Percentiles rank a stretch among this genome's conserved stretches.
phyloP scores from a whole-genome alignment of 53 echinoderm and acorn worm species.

The Apostichopus leukothele region DNA sequence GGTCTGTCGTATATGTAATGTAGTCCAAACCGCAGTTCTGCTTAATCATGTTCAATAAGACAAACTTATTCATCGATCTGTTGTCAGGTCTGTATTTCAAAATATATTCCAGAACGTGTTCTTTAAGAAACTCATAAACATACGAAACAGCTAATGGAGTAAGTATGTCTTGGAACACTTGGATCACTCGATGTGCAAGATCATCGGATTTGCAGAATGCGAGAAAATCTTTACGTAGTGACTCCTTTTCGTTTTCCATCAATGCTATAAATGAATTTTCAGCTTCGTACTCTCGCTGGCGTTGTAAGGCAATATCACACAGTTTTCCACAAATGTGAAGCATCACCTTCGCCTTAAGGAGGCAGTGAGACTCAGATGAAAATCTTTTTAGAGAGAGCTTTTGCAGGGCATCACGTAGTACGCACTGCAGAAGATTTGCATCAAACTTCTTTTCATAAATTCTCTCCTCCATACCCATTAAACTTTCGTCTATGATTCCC shows the following conservation, averaged over 20 bases:
- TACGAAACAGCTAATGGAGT: no score
- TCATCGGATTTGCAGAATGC: not conserved
- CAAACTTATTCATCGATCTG: no score
- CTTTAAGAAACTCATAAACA: no score
- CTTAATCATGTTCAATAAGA: no score
- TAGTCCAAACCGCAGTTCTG: no score
- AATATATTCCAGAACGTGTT: no score
- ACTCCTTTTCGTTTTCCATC: not conserved
- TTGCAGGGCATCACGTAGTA: not conserved
- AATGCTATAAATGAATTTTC: not conserved
- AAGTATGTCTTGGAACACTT: no score
- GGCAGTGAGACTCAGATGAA: not conserved
- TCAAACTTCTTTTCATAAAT: not conserved
- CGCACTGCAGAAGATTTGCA: not conserved
- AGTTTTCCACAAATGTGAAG: constrained; percentile 9
- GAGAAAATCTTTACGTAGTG: not conserved
- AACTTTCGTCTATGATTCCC: no score
- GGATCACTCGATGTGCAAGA: no score
- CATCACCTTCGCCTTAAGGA: not conserved
- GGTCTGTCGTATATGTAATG: no score
- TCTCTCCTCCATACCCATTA: not conserved
- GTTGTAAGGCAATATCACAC: not conserved
- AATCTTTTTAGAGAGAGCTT: not conserved
- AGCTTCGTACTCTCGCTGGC: not conserved
- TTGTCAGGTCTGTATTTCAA: no score